phyloP scores from a whole-genome alignment of 2,113 vertebrate genomes.

The Antennarius striatus region DNA sequence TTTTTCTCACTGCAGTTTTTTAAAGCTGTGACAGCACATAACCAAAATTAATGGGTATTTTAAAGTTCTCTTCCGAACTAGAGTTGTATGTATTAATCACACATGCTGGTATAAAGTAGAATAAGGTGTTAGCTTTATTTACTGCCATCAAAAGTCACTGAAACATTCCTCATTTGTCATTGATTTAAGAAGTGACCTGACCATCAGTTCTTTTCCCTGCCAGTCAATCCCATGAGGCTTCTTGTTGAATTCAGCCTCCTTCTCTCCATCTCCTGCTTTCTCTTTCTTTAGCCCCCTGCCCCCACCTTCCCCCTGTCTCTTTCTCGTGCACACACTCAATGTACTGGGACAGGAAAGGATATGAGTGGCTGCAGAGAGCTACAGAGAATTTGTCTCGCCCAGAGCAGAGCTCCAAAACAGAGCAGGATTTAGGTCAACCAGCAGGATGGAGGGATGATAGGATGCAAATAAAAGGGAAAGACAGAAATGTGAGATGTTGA shows the following conservation, averaged over 20 bases:
- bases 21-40: too few relatives aligned
- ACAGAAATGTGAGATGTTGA: slow-evolving; percentile 55
- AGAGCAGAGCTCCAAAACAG: slow-evolving; percentile 65
- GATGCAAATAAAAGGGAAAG: slow-evolving; percentile 55
- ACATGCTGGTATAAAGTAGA: too few relatives aligned
- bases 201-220: slow-evolving; percentile 3
- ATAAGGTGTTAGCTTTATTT: too few relatives aligned
- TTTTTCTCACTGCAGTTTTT: too few relatives aligned
- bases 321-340: slow-evolving; percentile 47
- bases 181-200: slow-evolving; percentile 2
- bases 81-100: background rate
- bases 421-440: slow-evolving; percentile 78
- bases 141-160: background rate
- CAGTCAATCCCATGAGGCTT: background rate
- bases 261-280: slow-evolving; percentile 18
- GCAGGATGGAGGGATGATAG: slow-evolving; percentile 59
- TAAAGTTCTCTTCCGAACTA: background rate
- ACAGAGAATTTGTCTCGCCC: slow-evolving; percentile 61
- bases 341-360: slow-evolving; percentile 61
- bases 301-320: slow-evolving; percentile 15
- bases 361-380: slow-evolving; percentile 56
- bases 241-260: background rate
- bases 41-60: background rate
- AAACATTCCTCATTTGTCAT: background rate
- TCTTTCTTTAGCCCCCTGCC: slow-evolving; percentile 4